Evolutionary conservation across 1,140 invertebrate species (phyloP), one percentile per base, ranked within the genome.

Genomic region (Panagrolaimus sp.): DNA sequence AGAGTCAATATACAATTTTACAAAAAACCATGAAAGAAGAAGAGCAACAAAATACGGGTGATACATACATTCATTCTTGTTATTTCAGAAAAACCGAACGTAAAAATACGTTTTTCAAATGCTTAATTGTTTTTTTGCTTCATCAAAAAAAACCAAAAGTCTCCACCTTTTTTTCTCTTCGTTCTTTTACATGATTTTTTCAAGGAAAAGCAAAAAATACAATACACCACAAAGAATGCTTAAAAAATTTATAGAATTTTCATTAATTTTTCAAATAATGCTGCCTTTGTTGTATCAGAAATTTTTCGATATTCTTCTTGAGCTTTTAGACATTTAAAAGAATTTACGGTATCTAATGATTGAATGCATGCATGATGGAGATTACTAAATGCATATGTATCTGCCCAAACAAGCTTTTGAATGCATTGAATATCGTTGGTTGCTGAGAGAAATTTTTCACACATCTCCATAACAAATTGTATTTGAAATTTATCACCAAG

Each of bases 401-500:
- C 78, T 1, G 78, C 78, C 71, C 73, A 80, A 46, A 78, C 64
- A 11, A 79, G 65, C 47, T 79, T 79, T 23, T 68, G 76, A 9
- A 78, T 69, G 5, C 62, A 27, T 66, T 78, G 11, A 72, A 62
- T 8, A 9, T 79, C 76, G n/a, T 79, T 68, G 13, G 71, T 66
- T n/a, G 20, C n/a, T 31, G 67, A 65, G 13, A 78, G 61, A 47
- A 78, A 78, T 31, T 64, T 64, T 69, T 79, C 78, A 20, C 78
- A 80, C 44, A 80, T 70, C 48, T 76, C 76, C 57, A 79, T 75
- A 11, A 79, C 78, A 62, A 64, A 79, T 53, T 78, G 72, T 38
- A 79, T 78, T 63, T 79, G 73, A 70, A 76, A 79, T 43, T 78
- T 78, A 61, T 79, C 78, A 11, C 75, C 78, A 5, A 79, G 46